Base-by-base conservation (phyloP, 2,113 vertebrate genomes). In the Anoplopoma fimbria region DNA sequence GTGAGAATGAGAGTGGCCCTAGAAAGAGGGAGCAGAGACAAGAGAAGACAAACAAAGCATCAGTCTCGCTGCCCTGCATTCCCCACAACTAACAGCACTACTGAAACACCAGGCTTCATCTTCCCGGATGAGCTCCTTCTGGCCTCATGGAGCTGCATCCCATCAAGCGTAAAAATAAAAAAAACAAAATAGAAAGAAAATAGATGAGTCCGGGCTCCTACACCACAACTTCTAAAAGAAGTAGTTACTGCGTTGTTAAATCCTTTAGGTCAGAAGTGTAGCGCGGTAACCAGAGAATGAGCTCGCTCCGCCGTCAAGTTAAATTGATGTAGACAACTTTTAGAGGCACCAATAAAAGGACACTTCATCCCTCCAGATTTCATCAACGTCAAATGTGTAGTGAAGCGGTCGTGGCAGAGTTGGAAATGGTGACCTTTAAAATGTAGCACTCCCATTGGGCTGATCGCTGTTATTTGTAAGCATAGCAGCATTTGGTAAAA, bases 21-120 rank as follows among this genome's bases (percentile, higher is more conserved):
- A 67, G 60, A 85, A n/a, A 83, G 75, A 47, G 74, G 75, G 69
- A 83, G 71, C 75, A 62, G 77, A 91, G 83, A 84, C 72, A 38
- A 68, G 62, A 42, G 62, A 76, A 85, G 73, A 81, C 78, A 87
- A 88, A 91, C 81, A 86, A 73, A 81, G 68, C 81, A 90, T 90
- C 85, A 15, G 53, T 90, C 87, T 86, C 72, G 6, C 55, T 72
- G 84, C n/a, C 60, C 82, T 55, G 68, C 82, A 17, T 75, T 74
- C 64, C 42, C 69, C 51, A 38, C 63, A 83, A 87, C 83, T 85
- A 87, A 86, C 78, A 76, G 29, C 23, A 70, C 74, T 15, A 74
- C 81, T 62, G 88, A 49, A 87, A 76, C 83, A 68, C 77, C 53
- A 25, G 68, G 82, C 81, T 57, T 75, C 80, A 49, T 84, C 84